Evolutionary conservation across 2,888 invertebrate species (phyloP), one percentile per base, ranked within the genome.

Genomic region (Linyphia triangularis): DNA sequence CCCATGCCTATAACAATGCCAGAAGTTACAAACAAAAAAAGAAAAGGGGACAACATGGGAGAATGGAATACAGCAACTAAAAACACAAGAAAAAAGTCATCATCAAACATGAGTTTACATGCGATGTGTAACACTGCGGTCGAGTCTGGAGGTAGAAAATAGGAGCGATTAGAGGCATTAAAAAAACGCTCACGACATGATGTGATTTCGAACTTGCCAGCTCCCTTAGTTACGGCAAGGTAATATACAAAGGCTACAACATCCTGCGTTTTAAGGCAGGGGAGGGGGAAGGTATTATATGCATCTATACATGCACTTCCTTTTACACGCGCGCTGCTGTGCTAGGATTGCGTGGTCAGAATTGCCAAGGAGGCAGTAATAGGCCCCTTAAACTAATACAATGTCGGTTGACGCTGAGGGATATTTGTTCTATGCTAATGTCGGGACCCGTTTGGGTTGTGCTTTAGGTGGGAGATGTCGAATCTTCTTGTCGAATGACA

Each of bases 81-180:
- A 57, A 22, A 69, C 13, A 81, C 19, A 67, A 67, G 57, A 67
- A 78, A 63, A 79, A 82, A 63, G 33, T 37, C 30, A n/a, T 37
- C 33, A 24, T 37, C 40, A 43, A 69, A 73, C 72, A 83, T 40
- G 59, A 33, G 43, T 70, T 69, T 84, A 84, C 84, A 84, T 84
- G 84, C 84, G 75, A 84, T 83, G 67, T 84, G 65, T 83, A 83
- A 83, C 83, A 83, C 83, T 73, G 73, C 81, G 82, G 82, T 72
- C 72, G 51, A 63, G 43, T 63, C 26, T 26, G 43, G 30, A 28
- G 65, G 3, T 26, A 19, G 72, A 82, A 82, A 65, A 63, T 72
- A 26, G 30, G 37, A 67, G 75, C 73, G 75, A 84, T 84, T 84
- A 84, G 73, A 16, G 67, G 4, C 75, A 75, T 84, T 84, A 77